Conservation (phyloP, 2,113 vertebrate species). For the Helogale parvula region DNA sequence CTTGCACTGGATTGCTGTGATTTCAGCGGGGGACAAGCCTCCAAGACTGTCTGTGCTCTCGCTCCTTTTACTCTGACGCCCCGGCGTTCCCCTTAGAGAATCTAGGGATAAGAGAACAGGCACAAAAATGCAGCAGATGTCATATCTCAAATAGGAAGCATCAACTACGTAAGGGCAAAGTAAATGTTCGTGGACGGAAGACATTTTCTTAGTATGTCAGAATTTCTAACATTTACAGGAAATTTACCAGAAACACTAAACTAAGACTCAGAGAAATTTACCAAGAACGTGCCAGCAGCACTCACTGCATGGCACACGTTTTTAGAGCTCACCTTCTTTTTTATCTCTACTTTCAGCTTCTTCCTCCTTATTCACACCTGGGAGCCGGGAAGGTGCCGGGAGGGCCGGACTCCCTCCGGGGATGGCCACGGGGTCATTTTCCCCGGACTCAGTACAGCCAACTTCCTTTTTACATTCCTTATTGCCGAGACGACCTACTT, state of each 20-base stretch:
- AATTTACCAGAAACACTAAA: not conserved
- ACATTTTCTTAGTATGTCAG: not conserved
- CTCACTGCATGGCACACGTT: not conserved
- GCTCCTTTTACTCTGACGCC: constrained; percentile 76
- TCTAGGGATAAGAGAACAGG: constrained; percentile 40
- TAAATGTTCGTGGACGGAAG: not conserved
- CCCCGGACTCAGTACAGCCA: constrained; percentile 61
- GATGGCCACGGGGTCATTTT: constrained; percentile 66
- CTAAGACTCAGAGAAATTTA: not conserved
- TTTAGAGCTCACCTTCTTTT: constrained; percentile 75
- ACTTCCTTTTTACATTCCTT: constrained; percentile 81
- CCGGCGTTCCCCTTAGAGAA: constrained; percentile 39
- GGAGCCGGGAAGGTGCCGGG: constrained; percentile 46
- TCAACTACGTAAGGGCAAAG: not conserved
- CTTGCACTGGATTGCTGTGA: constrained; percentile 89
- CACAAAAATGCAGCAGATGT: not conserved
- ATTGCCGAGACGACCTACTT: constrained; percentile 68
- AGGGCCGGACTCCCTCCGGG: constrained; percentile 50
- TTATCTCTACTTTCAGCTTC: constrained; percentile 76
- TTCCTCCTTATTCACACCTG: constrained; percentile 79
- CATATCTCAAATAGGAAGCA: not conserved
- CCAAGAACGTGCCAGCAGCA: not conserved
- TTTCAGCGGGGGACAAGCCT: constrained; percentile 81
- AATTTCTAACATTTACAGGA: not conserved
- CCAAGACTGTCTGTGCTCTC: constrained; percentile 87